phyloP scores from a whole-genome alignment of 2,113 vertebrate genomes.

The Naja naja region DNA sequence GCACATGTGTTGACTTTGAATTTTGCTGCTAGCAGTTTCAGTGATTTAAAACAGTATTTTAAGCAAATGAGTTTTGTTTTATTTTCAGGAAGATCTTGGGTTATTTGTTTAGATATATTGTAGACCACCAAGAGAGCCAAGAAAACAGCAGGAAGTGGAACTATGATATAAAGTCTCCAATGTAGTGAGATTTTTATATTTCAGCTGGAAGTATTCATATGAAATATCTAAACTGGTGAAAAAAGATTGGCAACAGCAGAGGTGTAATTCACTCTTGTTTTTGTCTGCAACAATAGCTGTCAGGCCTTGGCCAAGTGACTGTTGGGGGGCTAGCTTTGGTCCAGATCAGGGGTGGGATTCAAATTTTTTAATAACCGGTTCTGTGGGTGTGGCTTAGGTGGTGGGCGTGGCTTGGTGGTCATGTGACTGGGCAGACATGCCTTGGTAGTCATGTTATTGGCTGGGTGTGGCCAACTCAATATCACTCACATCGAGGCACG shows the following conservation, averaged over 20 bases:
- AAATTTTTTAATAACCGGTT: too few relatives aligned
- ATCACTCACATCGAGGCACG: too few relatives aligned
- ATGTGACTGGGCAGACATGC: too few relatives aligned
- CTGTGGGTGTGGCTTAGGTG: too few relatives aligned
- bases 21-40: conserved; percentile 21
- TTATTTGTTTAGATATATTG: conserved; percentile 24
- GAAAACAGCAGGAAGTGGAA: conserved; percentile 15
- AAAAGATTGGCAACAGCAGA: conserved; percentile 1
- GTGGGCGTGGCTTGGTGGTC: too few relatives aligned
- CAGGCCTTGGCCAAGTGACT: not conserved
- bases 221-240: not conserved
- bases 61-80: not conserved
- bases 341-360: too few relatives aligned
- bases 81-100: conserved; percentile 27
- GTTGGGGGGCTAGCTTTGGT: not conserved
- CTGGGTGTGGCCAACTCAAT: too few relatives aligned
- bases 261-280: not conserved
- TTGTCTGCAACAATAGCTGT: not conserved
- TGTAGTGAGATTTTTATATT: not conserved
- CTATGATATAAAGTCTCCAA: conserved; percentile 18
- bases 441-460: too few relatives aligned
- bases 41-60: conserved; percentile 8
- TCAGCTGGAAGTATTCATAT: conserved; percentile 16
- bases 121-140: conserved; percentile 18
- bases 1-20: conserved; percentile 35